Conservation (phyloP, 1,140 invertebrate genomes). For the Ladona fulva region DNA sequence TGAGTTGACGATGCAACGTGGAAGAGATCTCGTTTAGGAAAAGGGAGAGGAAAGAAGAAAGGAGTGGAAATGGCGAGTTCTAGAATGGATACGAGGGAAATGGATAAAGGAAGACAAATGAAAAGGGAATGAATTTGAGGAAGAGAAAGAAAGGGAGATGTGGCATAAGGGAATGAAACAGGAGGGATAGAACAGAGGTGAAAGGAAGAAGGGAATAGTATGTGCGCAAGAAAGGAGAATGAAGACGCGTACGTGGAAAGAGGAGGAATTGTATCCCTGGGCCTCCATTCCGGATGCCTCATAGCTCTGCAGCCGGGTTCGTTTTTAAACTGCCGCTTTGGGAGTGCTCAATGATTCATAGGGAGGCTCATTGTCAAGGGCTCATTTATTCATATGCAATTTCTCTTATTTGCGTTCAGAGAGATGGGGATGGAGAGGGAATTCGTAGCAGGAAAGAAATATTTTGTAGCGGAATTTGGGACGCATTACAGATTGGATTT, state of each 20-base stretch:
- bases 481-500: not conserved
- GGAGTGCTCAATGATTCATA: constrained; percentile 6
- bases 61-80: no score
- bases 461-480: not conserved
- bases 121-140: no score
- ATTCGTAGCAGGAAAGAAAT: not conserved
- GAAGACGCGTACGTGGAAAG: not conserved
- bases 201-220: not conserved
- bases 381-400: constrained; percentile 7
- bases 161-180: no score
- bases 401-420: not conserved
- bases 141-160: no score
- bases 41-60: no score
- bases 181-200: no score
- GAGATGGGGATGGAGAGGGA: not conserved
- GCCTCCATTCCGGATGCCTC: not conserved
- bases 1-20: no score
- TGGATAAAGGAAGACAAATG: no score
- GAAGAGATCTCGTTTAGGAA: no score
- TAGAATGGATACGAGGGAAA: no score
- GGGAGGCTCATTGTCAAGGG: not conserved
- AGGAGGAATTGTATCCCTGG: not conserved
- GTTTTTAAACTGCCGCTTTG: not conserved
- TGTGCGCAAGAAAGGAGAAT: not conserved
- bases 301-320: not conserved